Percentiles rank a stretch among this genome's conserved stretches.
Conservation (phyloP, 2,797 vertebrate genomes). For the Nannoperca obscura region DNA sequence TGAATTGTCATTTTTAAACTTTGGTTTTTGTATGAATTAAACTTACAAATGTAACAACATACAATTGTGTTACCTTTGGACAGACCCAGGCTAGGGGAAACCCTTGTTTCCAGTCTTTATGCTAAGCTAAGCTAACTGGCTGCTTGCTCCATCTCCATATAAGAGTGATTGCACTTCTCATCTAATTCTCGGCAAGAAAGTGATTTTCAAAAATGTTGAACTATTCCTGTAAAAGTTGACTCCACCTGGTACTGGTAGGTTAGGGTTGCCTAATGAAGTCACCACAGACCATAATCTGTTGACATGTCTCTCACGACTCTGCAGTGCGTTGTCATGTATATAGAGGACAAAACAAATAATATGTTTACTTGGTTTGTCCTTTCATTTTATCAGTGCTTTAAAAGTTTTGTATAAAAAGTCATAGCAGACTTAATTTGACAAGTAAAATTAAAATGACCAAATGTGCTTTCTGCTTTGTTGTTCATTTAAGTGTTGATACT, state of each 20-base stretch:
- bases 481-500: constrained; percentile 19
- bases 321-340: neutral
- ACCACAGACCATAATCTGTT: neutral
- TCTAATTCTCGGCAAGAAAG: neutral
- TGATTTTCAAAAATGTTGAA: neutral
- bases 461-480: constrained; percentile 17
- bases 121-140: neutral
- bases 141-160: neutral
- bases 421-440: neutral
- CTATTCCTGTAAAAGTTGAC: too few relatives aligned
- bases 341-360: neutral
- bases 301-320: neutral
- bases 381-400: neutral
- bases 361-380: neutral
- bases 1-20: neutral
- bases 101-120: neutral
- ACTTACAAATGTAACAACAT: neutral
- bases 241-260: neutral
- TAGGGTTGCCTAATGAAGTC: neutral
- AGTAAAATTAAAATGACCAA: constrained; percentile 13
- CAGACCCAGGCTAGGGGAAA: neutral
- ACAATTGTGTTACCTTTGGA: neutral
- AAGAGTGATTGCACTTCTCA: neutral
- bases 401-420: neutral
- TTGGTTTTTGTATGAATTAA: neutral